Evolutionary conservation across 2,888 invertebrate genomes (phyloP).

Genomic region (Phytoseiulus persimilis): DNA sequence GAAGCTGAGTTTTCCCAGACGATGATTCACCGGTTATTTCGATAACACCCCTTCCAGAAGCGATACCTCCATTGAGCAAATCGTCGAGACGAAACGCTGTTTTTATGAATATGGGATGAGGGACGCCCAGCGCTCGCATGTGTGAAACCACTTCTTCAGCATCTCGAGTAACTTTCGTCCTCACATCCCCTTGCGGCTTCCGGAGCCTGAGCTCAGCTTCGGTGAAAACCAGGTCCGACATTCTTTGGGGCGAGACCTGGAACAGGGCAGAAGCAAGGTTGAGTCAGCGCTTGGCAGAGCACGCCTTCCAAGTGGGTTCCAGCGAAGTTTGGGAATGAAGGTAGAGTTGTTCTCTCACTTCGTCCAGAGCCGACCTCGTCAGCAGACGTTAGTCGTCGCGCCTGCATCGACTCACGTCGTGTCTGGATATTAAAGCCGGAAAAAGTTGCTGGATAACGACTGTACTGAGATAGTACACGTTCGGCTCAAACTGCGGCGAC

Average conservation of each 20-base stretch:
- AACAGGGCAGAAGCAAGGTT: not conserved
- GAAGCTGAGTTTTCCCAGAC: constrained; percentile 27
- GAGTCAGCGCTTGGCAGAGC: not conserved
- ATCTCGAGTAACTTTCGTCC: not conserved
- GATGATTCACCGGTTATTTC: constrained; percentile 26
- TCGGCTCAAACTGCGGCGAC: no score
- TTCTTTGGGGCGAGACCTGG: not conserved
- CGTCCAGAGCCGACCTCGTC: no score
- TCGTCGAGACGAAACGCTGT: not conserved
- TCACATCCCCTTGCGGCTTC: not conserved
- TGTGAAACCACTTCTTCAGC: not conserved
- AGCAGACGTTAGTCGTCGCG: no score
- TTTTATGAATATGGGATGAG: not conserved
- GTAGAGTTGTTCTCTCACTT: no score
- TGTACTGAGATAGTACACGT: no score
- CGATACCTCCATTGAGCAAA: not conserved
- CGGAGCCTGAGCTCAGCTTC: not conserved
- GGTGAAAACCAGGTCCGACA: not conserved
- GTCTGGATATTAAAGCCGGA: no score
- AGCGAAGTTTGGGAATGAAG: no score
- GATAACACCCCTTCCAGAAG: not conserved
- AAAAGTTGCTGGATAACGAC: no score
- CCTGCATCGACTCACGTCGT: no score
- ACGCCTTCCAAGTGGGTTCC: no score
- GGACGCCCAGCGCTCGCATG: not conserved